Conservation (phyloP, 2,113 vertebrate genomes). For the Pseudolaguvia tuberculata region DNA sequence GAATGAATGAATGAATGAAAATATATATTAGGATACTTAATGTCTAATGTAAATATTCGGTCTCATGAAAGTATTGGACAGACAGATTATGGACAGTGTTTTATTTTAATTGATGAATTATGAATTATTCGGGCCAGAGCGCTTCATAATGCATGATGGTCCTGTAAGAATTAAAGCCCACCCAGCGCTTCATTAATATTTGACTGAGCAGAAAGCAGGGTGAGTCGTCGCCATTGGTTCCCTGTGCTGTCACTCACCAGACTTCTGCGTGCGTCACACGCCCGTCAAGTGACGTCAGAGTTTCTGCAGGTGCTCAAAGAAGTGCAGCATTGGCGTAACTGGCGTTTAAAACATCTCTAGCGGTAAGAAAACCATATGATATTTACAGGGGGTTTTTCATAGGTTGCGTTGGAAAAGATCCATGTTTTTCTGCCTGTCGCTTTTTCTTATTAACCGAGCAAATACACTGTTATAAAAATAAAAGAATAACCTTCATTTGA, state of each 20-base stretch:
- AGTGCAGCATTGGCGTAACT: constrained; percentile 60
- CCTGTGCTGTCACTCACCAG: constrained; percentile 45
- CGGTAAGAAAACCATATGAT: constrained; percentile 55
- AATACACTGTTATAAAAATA: not conserved
- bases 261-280: constrained; percentile 47
- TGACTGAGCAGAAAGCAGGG: constrained; percentile 27
- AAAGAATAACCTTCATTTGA: constrained; percentile 51
- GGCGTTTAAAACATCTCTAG: constrained; percentile 60
- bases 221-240: constrained; percentile 42
- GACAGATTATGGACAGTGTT: constrained; percentile 21
- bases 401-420: not conserved
- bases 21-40: no score
- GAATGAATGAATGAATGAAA: no score
- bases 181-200: constrained; percentile 41
- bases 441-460: not conserved
- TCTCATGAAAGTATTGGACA: not conserved
- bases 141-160: constrained; percentile 59
- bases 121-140: constrained; percentile 53
- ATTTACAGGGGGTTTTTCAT: constrained; percentile 13
- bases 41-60: not conserved
- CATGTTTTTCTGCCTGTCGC: not conserved
- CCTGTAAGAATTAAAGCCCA: constrained; percentile 1
- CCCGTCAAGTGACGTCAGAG: constrained; percentile 51
- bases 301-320: constrained; percentile 65
- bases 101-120: constrained; percentile 57